Evolutionary conservation across 2,113 vertebrate genomes (phyloP), one percentile per base, ranked within the genome.

Genomic region (Aldabrachelys gigantea): DNA sequence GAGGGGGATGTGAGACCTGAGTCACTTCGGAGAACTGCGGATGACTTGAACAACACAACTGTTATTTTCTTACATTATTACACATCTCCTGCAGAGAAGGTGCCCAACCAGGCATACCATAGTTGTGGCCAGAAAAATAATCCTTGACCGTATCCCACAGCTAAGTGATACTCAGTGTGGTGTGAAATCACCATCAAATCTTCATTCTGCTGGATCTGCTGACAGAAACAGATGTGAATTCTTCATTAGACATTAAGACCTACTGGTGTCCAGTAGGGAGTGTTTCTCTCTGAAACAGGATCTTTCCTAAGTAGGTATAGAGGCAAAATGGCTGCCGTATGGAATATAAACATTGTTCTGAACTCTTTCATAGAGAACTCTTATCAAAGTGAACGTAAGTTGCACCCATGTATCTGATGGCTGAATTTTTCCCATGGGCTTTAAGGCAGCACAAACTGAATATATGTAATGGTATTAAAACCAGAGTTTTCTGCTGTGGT

Each of bases 331-430:
- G 2, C 4, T 27, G 24, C 21, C 62, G 10, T 56, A 21, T 22
- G 59, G 62, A 44, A 56, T 14, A 21, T 62, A 27, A 53, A 5
- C 5, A 1, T 47, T 27, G 19, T 49, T 82, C 47, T 69, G 88
- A 80, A 90, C 22, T 57, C 8, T 27, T 56, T 8, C 22, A 41
- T 44, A 50, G 14, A 25, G 69, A 38, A 50, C 57, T 59, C 10
- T 35, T 6, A 25, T 80, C 72, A 25, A 52, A 22, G 24, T 80
- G 50, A 72, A 25, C 3, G 22, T 0, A 0, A n/a, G 50, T 41
- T 44, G 47, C 8, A 21, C 38, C 4, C 10, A 0, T 0, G 0
- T 25, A 8, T 72, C 49, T 31, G 69, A 29, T 29, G 57, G 17
- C 80, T 80, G 35, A 31, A 69, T 69, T n/a, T 69, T 69, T 10